A percentile compares a stretch with the other conserved stretches of the same genome.
Evolutionary conservation across 2,797 vertebrate species (phyloP).

Genomic region (Sylvilagus floridanus): DNA sequence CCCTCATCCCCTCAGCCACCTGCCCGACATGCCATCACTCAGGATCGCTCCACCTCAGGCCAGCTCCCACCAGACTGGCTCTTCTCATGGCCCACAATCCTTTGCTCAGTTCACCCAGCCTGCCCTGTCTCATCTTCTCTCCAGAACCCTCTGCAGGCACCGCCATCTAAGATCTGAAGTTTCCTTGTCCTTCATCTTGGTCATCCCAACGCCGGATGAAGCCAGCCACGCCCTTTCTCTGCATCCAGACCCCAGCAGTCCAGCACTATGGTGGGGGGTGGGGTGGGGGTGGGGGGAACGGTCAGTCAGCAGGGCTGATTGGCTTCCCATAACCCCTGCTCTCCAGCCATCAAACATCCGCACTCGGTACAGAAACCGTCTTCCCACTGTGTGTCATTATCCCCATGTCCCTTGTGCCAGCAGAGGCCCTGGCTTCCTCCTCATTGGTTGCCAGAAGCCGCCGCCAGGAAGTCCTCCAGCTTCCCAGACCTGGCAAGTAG

Average conservation of each 20-base stretch:
- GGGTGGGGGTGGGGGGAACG: not conserved
- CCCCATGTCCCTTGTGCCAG: not conserved
- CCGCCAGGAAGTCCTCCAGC: not conserved
- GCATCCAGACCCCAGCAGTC: not conserved
- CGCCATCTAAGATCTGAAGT: not conserved
- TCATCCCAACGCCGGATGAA: not conserved
- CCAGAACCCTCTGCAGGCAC: not conserved
- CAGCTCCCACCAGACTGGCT: not conserved
- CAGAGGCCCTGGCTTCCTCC: not conserved
- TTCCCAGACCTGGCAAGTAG: not conserved
- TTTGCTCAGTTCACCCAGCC: not conserved
- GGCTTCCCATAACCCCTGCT: not conserved
- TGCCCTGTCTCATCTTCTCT: not conserved
- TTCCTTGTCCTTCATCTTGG: not conserved
- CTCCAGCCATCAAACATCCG: not conserved
- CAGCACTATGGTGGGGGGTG: fast-evolving
- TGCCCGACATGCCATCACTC: not conserved
- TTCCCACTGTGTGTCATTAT: not conserved
- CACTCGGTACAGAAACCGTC: not conserved
- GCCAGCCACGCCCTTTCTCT: not conserved
- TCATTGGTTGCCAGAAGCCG: not conserved
- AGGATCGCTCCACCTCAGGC: no score
- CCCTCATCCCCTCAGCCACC: not conserved
- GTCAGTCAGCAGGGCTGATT: not conserved
- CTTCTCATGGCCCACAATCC: fast-evolving